Percentiles rank a stretch among this genome's conserved stretches.
Evolutionary conservation across 2,113 vertebrate species (phyloP).

Genomic region (Centropus unirufus): DNA sequence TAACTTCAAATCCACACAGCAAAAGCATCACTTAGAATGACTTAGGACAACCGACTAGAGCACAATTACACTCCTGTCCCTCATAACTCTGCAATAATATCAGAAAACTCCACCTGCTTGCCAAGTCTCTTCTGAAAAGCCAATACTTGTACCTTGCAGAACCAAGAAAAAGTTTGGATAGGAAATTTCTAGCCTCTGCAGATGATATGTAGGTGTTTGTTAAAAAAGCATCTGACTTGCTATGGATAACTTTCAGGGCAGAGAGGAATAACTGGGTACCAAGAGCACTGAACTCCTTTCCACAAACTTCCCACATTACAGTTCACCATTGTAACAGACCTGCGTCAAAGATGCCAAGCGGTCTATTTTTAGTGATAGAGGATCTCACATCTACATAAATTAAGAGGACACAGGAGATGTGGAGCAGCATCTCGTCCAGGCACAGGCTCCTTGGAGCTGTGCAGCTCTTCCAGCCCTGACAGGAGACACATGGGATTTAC

Average conservation of each 20-base stretch:
- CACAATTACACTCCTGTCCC: not conserved
- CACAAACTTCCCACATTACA: not conserved
- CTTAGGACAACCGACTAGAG: not conserved
- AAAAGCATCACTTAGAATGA: not conserved
- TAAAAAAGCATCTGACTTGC: not conserved
- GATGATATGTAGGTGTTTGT: slow-evolving; percentile 36
- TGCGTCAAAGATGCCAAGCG: accelerated
- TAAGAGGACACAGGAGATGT: not conserved
- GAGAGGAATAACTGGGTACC: not conserved
- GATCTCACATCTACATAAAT: not conserved
- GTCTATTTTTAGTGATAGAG: not conserved
- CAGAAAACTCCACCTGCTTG: not conserved
- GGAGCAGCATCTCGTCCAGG: not conserved
- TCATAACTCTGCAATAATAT: not conserved
- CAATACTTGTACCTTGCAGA: not conserved
- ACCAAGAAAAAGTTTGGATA: not conserved
- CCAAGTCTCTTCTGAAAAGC: not conserved
- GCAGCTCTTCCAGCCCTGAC: not conserved
- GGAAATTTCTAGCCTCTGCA: slow-evolving; percentile 28
- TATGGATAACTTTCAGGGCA: not conserved
- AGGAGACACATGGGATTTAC: accelerated
- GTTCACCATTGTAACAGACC: not conserved
- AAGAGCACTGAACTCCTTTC: not conserved
- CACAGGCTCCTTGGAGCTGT: accelerated
- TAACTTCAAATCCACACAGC: not conserved